A percentile compares a stretch with the other conserved stretches of the same genome.
Conservation (phyloP, 2,113 vertebrate species). For the Cricetomys ansorgei region DNA sequence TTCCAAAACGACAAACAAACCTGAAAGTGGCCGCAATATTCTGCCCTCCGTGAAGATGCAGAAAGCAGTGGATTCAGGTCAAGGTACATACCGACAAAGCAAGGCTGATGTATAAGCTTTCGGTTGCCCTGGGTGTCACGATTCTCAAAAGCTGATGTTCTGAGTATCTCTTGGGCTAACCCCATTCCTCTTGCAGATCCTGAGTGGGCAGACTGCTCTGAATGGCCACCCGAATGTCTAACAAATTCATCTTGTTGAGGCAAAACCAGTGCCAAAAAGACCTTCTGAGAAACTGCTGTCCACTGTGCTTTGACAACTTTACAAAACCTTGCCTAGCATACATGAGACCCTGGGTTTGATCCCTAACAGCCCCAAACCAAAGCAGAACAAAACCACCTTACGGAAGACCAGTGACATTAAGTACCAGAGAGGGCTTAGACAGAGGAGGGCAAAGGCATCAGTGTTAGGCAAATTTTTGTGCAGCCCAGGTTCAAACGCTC, state of each 20-base stretch:
- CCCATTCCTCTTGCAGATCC: not conserved
- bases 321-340: not conserved
- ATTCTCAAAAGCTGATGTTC: not conserved
- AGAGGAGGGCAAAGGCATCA: not conserved
- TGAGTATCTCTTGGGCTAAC: too few relatives aligned
- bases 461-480: not conserved
- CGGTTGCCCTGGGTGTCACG: not conserved
- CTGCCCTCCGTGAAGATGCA: too few relatives aligned
- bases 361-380: not conserved
- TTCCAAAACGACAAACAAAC: not conserved
- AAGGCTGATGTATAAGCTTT: not conserved
- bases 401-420: not conserved
- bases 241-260: not conserved
- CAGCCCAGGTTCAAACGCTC: not conserved
- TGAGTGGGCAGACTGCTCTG: not conserved
- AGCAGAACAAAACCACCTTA: not conserved
- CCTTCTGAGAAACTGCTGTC: not conserved
- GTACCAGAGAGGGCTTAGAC: fast-evolving
- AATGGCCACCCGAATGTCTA: not conserved
- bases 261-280: not conserved
- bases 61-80: not conserved
- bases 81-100: not conserved
- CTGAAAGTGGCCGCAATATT: not conserved
- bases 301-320: not conserved
- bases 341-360: not conserved